Evolutionary conservation across 2,797 vertebrate genomes (phyloP).

Genomic region (Tadarida brasiliensis): DNA sequence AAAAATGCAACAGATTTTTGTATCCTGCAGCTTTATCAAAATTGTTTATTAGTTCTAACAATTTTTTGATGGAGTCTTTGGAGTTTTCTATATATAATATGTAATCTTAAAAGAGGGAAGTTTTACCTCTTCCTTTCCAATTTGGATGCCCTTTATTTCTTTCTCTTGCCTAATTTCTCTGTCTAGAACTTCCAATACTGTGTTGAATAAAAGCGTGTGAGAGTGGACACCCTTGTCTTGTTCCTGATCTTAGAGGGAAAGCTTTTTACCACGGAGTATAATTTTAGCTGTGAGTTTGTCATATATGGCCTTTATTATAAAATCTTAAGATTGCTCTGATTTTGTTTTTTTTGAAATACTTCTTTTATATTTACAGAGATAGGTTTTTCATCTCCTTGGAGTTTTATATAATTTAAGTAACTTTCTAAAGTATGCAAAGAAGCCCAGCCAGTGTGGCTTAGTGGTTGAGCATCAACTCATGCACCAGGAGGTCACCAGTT

Average conservation of each 20-base stretch:
- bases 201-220: not conserved
- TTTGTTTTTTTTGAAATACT: not conserved
- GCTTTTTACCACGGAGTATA: not conserved
- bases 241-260: not conserved
- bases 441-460: no score
- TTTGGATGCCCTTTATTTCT: not conserved
- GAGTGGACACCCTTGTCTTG: not conserved
- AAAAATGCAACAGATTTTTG: not conserved
- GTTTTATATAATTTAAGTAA: not conserved
- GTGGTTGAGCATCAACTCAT: no score
- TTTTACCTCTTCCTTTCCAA: not conserved
- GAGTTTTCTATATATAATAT: not conserved
- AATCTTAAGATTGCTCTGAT: not conserved
- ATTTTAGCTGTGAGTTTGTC: not conserved
- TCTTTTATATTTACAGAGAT: not conserved
- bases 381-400: slow-evolving; percentile 12
- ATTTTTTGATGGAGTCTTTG: not conserved
- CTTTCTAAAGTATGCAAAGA: not conserved
- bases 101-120: not conserved
- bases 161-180: not conserved
- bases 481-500: no score
- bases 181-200: not conserved
- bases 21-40: not conserved
- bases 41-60: not conserved
- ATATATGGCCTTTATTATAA: not conserved